Evolutionary conservation across 2,888 invertebrate genomes (phyloP), one percentile per base, ranked within the genome.

Genomic region (Thereva nobilitata): DNA sequence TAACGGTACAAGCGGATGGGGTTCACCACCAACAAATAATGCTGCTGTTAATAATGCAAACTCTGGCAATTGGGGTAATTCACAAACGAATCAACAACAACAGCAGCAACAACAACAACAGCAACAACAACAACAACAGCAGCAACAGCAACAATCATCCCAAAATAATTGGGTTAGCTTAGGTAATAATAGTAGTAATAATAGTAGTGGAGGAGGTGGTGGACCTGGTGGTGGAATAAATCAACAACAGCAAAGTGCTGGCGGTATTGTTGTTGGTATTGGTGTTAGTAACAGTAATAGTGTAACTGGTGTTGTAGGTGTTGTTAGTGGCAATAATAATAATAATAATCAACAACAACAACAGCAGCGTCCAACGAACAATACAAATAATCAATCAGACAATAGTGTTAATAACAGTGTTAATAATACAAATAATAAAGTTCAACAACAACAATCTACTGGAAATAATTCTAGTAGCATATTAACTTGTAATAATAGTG

Each of bases 1-100:
- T 78, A 87, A 87, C 69, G 84, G 83, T 72, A 87, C 90, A 68
- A 86, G 88, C 67, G 90, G 89, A 35, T 56, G 56, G 56, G 56
- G 45, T 1, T 55, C 56, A 23, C 49, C 65, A 2, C 47, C 41
- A 50, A 40, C 72, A 92, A 92, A 91, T 67, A 70, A 71, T 71
- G 71, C 72, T 70, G 69, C 61, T 38, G 50, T 61, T 67, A 71
- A 56, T 10, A 68, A 69, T 67, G 42, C 75, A 72, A 73, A 79
- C 82, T 82, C 83, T 77, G 84, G 82, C 74, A 83, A 82, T 77
- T 84, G 83, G 83, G 83, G 83, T 75, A 80, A 81, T 41, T 40
- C 12, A n/a, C 3, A n/a, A n/a, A 34, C 35, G 35, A 23, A 23
- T 23, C 23, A 79, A 77, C 80, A 82, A 72, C 82, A 82, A 80